Conservation (phyloP, 2,113 vertebrate species). For the Brachyistius frenatus region DNA sequence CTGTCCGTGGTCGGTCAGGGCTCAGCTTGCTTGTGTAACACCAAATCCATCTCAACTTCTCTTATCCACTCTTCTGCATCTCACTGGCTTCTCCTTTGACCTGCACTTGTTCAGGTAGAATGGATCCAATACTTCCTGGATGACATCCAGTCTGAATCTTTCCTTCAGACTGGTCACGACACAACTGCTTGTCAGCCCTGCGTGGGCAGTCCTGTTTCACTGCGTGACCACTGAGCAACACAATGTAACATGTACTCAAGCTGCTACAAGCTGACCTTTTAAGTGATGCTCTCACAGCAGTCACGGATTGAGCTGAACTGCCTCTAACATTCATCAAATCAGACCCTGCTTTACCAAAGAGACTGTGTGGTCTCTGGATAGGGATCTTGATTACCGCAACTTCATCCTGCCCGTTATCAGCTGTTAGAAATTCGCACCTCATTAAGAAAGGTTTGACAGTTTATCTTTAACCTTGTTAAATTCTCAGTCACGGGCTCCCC, state of each 20-base stretch:
- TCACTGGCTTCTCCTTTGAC: background rate
- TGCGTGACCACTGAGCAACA: background rate
- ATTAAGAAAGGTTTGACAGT: background rate
- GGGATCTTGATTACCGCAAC: no score
- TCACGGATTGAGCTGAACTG: no score
- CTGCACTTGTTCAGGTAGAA: background rate
- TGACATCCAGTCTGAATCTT: background rate
- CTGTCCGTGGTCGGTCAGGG: background rate
- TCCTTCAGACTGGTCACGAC: background rate
- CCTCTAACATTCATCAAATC: slow-evolving; percentile 20
- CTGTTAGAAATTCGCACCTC: background rate
- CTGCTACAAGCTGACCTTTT: background rate
- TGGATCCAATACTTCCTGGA: background rate
- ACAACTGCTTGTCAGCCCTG: background rate
- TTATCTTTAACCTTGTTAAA: slow-evolving; percentile 3
- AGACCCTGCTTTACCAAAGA: background rate
- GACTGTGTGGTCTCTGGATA: background rate
- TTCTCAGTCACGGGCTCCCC: background rate
- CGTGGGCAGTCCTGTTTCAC: no score
- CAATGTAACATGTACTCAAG: slow-evolving; percentile 3
- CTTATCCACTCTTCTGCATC: background rate
- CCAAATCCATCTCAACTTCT: background rate
- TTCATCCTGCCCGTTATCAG: background rate
- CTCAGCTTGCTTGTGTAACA: slow-evolving; percentile 10
- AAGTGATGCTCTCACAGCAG: no score